Base-by-base conservation (phyloP, 2,113 vertebrate species). In the Seriola quinqueradiata region DNA sequence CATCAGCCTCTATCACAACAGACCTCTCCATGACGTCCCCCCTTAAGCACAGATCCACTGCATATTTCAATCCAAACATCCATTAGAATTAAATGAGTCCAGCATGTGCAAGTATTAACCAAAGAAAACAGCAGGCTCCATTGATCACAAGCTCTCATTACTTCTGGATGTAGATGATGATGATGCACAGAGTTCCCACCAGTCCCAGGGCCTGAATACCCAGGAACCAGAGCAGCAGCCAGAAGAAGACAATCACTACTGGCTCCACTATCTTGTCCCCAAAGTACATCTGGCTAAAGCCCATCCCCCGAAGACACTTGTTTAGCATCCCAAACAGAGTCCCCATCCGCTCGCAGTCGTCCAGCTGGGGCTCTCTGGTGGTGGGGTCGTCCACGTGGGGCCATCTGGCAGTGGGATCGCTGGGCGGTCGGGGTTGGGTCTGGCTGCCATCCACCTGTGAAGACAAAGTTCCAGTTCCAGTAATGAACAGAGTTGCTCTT, bases 161-260 rank as follows among this genome's bases (percentile, higher is more conserved):
- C 87, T 99, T 96, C 82, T 99, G 98, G 71, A 99, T 97, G 90
- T 97, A 99, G 95, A 99, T 97, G 93, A 99, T 98, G 83, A 99
- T 96, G 90, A 99, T 96, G 94, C 98, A 99, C 82, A 99, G 94
- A 79, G 97, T 96, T 87, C 97, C 97, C 79, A 99, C 98, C 7
- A 99, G 95, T 77, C 97, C 97, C 68, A 99, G 95, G 40, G 98
- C 97, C 92, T 99, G 97, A 14, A 99, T 93, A 11, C 98, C 98
- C 63, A 99, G 96, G 90, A 99, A 99, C 97, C 98, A 98, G 46
- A 99, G 95, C 94, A 99, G 96, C 65, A 96, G 71, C 97, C 97
- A 99, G 92, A 99, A 99, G 92, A 99, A 94, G 50, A 99, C 74
- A 25, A 99, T 92, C 73, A 99, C 93, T 4, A 99, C 96, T 0